These are phyloP conservation scores for Rhodinocichla rosea DNA, from an alignment of 2,113 vertebrate genomes.

Conservation along the genomic window DNA sequence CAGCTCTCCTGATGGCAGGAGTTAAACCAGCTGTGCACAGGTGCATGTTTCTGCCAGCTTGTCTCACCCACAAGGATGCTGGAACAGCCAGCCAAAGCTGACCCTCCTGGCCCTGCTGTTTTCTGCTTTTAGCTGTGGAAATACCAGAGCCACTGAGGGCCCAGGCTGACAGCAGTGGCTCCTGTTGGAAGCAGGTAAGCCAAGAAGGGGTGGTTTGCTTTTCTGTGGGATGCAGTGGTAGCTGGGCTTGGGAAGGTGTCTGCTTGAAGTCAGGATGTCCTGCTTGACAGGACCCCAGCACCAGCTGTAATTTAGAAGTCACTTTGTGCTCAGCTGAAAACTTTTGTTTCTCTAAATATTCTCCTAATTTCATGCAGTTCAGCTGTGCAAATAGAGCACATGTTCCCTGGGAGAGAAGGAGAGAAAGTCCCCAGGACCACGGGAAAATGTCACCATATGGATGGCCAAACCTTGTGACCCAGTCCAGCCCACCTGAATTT, in stretches of 20 bases:
- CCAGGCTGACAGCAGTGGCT: rapidly evolving
- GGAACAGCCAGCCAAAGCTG: not conserved
- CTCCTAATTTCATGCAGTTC: not conserved
- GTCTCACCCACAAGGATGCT: not conserved
- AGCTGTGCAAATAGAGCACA: not conserved
- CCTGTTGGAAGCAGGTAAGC: not conserved
- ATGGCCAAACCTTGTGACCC: not conserved
- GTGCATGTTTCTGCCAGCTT: not conserved
- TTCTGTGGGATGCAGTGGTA: not conserved
- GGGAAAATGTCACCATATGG: not conserved
- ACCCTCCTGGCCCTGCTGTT: not conserved
- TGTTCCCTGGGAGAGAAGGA: not conserved
- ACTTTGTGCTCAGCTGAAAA: not conserved
- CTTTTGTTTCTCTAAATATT: not conserved
- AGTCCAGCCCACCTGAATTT: not conserved
- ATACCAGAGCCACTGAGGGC: rapidly evolving
- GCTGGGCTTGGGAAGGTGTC: not conserved
- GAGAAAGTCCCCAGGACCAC: not conserved
- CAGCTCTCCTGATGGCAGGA: not conserved
- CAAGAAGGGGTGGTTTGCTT: not conserved
- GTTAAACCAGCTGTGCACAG: not conserved
- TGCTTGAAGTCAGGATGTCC: not conserved
- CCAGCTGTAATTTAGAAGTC: not conserved
- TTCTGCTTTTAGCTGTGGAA: not conserved
- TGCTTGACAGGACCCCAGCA: not conserved